Evolutionary conservation across 2,113 vertebrate species (phyloP), one percentile per base, ranked within the genome.

Genomic region (Dromaius novaehollandiae): DNA sequence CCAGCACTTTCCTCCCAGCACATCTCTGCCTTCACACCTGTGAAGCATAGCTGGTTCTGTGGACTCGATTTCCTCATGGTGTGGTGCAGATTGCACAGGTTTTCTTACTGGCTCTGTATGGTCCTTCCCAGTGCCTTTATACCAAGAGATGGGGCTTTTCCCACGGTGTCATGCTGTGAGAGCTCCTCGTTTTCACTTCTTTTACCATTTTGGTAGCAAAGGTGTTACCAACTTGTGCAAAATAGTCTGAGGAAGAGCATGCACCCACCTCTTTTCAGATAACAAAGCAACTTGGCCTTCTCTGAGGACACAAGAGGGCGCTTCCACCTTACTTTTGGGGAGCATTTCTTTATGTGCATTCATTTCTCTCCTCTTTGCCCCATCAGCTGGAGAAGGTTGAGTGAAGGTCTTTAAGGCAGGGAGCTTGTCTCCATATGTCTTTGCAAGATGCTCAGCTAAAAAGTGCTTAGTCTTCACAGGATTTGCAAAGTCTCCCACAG

Each of bases 261-360:
- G 30, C 7, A 4, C 16, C 7, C 68, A 4, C 11, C 32, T 5
- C 4, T 42, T 80, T 86, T 75, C 1, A 25, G 48, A 1, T 2
- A 20, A 22, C 4, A 6, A 91, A 42, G 79, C 11, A 48, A 24
- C 40, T 38, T 44, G 24, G 24, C 28, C 71, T 58, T 44, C 50
- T 14, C 22, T 11, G 26, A 34, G 28, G 78, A 85, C 97, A 95
- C 94, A 73, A 96, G 96, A 97, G 96, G 97, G 96, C 82, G 93
- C 95, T 71, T 96, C 50, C 75, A 90, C 53, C 77, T 89, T 25
- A 96, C 46, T 88, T 97, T 96, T 96, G 34, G 75, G 82, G 46
- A 68, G 3, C 7, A 3, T 68, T 77, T 77, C 36, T 26, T 22
- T 22, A 7, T 9, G 0, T 13, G 11, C n/a, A 32, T 68, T 16